Evolutionary conservation across 2,113 vertebrate species (phyloP).

Genomic region (Lophura nycthemera): DNA sequence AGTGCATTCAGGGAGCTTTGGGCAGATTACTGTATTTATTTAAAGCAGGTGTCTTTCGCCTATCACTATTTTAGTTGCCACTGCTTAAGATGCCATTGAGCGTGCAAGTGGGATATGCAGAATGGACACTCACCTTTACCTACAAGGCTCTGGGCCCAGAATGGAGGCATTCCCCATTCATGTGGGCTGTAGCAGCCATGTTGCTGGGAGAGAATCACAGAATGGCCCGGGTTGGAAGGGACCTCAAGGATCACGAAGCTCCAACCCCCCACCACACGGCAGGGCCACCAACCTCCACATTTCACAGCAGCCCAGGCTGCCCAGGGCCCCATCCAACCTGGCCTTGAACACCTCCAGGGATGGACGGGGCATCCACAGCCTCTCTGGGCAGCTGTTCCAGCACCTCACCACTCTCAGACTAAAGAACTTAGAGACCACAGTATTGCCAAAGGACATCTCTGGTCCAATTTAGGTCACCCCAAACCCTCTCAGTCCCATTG

Average conservation of each 20-base stretch:
- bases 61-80: constrained; percentile 60
- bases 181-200: background rate
- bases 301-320: too few species aligned
- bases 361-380: too few species aligned
- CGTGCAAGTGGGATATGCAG: constrained; percentile 16
- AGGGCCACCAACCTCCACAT: too few species aligned
- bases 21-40: constrained; percentile 62
- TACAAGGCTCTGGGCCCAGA: background rate
- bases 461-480: background rate
- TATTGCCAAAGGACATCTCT: background rate
- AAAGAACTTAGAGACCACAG: background rate
- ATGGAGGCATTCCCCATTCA: background rate
- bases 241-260: too few species aligned
- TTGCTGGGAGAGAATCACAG: background rate
- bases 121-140: background rate
- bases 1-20: constrained; percentile 37
- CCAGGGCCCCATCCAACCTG: too few species aligned
- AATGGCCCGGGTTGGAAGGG: too few species aligned
- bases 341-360: too few species aligned
- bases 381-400: too few species aligned
- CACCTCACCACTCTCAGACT: too few species aligned
- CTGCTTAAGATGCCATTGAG: constrained; percentile 10
- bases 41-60: constrained; percentile 74
- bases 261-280: too few species aligned
- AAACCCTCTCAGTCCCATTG: background rate